Base-by-base conservation (phyloP, 2,113 vertebrate genomes). In the Mustela nigripes region DNA sequence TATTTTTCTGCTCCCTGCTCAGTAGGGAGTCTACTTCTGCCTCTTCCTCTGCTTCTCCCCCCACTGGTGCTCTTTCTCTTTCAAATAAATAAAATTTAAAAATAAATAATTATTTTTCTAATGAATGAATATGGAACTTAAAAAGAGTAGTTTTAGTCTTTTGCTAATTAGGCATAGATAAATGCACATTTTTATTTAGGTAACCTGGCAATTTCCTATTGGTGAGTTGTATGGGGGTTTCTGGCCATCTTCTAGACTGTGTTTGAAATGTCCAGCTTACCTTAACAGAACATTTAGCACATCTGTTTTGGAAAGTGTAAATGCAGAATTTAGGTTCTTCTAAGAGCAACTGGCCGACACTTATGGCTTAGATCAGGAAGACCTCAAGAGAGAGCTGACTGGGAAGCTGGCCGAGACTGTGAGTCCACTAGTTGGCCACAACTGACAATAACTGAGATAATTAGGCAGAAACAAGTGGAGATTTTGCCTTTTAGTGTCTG, bases 401-500 rank as follows among this genome's bases (percentile, higher is more conserved):
- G 31, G 65, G 58, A 88, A 82, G 58, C 65, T 65, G n/a, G n/a
- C 84, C 65, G 65, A 92, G 36, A 50, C 45, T 31, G 7, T 74
- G 56, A 96, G 65, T 21, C 56, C 36, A 82, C 65, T 60, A 36
- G 50, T 48, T 65, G 74, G n/a, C 65, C 65, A 82, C 33, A 53
- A 39, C 36, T 65, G 45, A 19, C 36, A 88, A 67, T 83, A 58
- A 83, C 28, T 67, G 81, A 93, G 78, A 89, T 22, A 76, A 76
- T 67, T 76, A 93, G 78, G 58, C 76, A 89, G 90, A 92, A 82
- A 89, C 67, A 88, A 88, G 39, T 85, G 16, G 94, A 95, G 71
- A 91, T 48, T 78, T 48, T 69, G n/a, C 48, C 22, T 69, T 85
- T 79, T 91, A 58, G 24, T 86, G 39, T 86, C 33, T 86, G 60